Percentiles rank a stretch among this genome's conserved stretches.
These are phyloP conservation scores for Pangasius macronema DNA, from an alignment of 2,797 vertebrate genomes.

Conservation along the genomic window DNA sequence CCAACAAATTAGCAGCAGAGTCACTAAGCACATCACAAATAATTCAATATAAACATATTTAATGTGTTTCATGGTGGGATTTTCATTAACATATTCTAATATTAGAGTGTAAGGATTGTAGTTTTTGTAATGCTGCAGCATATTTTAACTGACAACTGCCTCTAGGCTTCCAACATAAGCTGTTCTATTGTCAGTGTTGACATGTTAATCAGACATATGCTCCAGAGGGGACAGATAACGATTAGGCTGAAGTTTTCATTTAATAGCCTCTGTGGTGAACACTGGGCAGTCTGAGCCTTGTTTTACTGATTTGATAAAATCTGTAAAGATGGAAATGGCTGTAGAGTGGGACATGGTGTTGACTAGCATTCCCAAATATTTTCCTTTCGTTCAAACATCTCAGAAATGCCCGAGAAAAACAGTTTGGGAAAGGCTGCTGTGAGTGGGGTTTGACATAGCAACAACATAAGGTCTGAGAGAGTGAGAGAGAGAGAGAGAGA, in stretches of 20 bases:
- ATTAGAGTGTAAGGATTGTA: background rate
- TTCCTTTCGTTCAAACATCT: conserved; percentile 72
- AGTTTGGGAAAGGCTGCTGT: conserved; percentile 69
- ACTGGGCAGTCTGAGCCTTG: background rate
- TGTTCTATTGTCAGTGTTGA: background rate
- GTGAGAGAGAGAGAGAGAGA: conserved; percentile 42
- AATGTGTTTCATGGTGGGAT: background rate
- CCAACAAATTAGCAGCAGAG: background rate
- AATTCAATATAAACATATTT: background rate
- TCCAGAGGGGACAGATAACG: conserved; percentile 35
- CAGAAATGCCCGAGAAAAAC: conserved; percentile 77
- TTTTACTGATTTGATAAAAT: conserved; percentile 50
- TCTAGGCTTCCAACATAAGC: background rate
- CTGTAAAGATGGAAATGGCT: conserved; percentile 19
- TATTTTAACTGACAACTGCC: background rate
- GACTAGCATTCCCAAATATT: conserved; percentile 71
- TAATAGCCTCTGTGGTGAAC: conserved; percentile 44
- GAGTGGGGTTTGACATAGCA: conserved; percentile 68
- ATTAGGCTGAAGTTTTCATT: conserved; percentile 32
- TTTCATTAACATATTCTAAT: background rate
- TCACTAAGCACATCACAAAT: background rate
- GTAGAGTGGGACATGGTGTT: conserved; percentile 42
- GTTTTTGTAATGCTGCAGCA: background rate
- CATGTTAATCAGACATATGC: conserved; percentile 37
- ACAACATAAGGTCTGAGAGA: conserved; percentile 32